Evolutionary conservation across 2,888 invertebrate genomes (phyloP).

Genomic region (Tenthredo scrophulariae): DNA sequence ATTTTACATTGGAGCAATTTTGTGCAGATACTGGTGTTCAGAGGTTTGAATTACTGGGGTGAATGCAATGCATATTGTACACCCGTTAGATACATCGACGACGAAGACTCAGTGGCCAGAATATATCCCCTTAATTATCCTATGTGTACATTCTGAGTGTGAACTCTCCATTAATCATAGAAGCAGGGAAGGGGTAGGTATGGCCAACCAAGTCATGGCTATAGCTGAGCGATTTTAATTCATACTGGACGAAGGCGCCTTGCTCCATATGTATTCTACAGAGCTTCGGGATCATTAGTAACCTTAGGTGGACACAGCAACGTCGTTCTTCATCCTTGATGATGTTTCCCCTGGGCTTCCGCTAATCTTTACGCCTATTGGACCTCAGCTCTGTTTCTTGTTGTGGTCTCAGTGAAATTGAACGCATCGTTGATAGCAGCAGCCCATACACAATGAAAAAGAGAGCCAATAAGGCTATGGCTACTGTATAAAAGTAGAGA

Average conservation of each 20-base stretch:
- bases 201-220: slow-evolving; percentile 63
- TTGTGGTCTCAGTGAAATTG: slow-evolving; percentile 17
- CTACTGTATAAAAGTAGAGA: slow-evolving; percentile 34
- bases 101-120: slow-evolving; percentile 76
- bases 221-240: slow-evolving; percentile 77
- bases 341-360: slow-evolving; percentile 66
- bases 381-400: slow-evolving; percentile 20
- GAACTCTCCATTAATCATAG: slow-evolving; percentile 78
- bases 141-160: slow-evolving; percentile 78
- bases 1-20: neutral
- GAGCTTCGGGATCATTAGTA: slow-evolving; percentile 77
- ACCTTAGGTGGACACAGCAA: slow-evolving; percentile 76
- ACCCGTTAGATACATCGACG: slow-evolving; percentile 75
- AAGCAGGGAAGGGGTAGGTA: slow-evolving; percentile 68
- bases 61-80: slow-evolving; percentile 57
- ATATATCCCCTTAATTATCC: slow-evolving; percentile 78
- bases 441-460: slow-evolving; percentile 12
- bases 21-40: neutral
- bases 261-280: slow-evolving; percentile 76
- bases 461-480: neutral
- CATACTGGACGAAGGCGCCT: slow-evolving; percentile 69
- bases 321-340: slow-evolving; percentile 77
- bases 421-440: slow-evolving; percentile 13
- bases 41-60: neutral
- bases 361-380: slow-evolving; percentile 58